Evolutionary conservation across 2,888 invertebrate species (phyloP).

Genomic region (Spodoptera exigua): DNA sequence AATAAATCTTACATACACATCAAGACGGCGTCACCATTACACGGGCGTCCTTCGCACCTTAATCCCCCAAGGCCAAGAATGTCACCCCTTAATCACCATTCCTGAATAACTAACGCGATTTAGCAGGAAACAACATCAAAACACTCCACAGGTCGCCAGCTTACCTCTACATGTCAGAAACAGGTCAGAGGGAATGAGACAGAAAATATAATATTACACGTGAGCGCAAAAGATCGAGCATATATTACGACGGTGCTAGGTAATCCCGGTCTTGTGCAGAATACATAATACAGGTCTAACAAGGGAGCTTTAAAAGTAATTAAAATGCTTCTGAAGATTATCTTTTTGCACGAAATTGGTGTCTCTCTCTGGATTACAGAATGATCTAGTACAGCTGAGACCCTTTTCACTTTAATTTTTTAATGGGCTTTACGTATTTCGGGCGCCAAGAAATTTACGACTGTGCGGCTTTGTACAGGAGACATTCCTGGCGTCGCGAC

Average conservation of each 20-base stretch:
- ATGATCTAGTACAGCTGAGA: constrained; percentile 39
- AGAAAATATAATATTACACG: constrained; percentile 4
- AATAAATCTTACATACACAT: constrained; percentile 24
- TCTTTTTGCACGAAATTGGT: constrained; percentile 44
- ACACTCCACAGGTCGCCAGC: constrained; percentile 47
- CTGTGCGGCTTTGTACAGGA: too few relatives aligned
- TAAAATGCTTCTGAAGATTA: constrained; percentile 55
- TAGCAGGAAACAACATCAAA: constrained; percentile 42
- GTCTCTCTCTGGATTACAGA: constrained; percentile 45
- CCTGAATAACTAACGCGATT: constrained; percentile 38
- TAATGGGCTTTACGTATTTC: constrained; percentile 18
- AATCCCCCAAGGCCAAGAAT: constrained; percentile 28
- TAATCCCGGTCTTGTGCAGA: constrained; percentile 64
- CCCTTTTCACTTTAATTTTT: constrained; percentile 41
- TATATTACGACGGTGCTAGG: constrained; percentile 54
- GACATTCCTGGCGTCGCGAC: too few relatives aligned
- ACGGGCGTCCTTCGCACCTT: constrained; percentile 12
- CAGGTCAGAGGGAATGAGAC: constrained; percentile 38
- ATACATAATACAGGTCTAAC: constrained; percentile 65
- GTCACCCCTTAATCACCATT: constrained; percentile 26
- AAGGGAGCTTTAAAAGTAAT: constrained; percentile 58
- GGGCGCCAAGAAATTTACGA: constrained; percentile 21
- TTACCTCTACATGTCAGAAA: constrained; percentile 38
- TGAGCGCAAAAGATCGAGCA: constrained; percentile 30
- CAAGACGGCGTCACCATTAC: not conserved